Evolutionary conservation across 2,888 invertebrate species (phyloP).

Genomic region (Lasioglossum calceatum): DNA sequence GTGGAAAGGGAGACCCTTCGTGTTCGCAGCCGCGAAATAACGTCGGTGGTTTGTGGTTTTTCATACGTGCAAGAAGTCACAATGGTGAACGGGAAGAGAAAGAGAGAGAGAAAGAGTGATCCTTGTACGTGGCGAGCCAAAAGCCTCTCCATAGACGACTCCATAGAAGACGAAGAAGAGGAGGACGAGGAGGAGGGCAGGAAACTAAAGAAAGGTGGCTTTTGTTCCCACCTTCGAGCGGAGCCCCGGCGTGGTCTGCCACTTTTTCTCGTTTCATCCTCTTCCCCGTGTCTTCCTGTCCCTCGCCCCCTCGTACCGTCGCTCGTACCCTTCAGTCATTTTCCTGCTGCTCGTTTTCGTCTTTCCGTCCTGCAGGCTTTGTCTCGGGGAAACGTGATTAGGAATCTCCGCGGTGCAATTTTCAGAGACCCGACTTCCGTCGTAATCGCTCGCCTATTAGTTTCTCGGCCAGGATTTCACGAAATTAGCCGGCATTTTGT

Average conservation of each 20-base stretch:
- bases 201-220: slow-evolving; percentile 62
- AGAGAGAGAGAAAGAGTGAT: slow-evolving; percentile 50
- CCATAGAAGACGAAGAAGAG: slow-evolving; percentile 1
- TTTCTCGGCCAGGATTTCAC: slow-evolving; percentile 69
- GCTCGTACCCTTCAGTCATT: not conserved
- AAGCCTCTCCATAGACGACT: slow-evolving; percentile 32
- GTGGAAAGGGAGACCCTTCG: slow-evolving; percentile 67
- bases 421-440: slow-evolving; percentile 70
- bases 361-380: slow-evolving; percentile 51
- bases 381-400: slow-evolving; percentile 70
- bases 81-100: slow-evolving; percentile 63
- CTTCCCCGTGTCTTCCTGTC: slow-evolving; percentile 40
- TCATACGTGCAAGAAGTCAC: slow-evolving; percentile 77
- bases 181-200: slow-evolving; percentile 26
- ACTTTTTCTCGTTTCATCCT: slow-evolving; percentile 67
- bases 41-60: slow-evolving; percentile 77
- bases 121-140: slow-evolving; percentile 57
- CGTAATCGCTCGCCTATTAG: slow-evolving; percentile 74
- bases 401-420: slow-evolving; percentile 72
- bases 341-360: slow-evolving; percentile 43
- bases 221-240: slow-evolving; percentile 73
- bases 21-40: slow-evolving; percentile 76
- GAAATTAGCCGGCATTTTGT: slow-evolving; percentile 61
- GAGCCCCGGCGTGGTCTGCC: slow-evolving; percentile 46
- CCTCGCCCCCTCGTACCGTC: slow-evolving; percentile 37